Base-by-base conservation (phyloP, 2,113 vertebrate species). In the Gymnorhina tibicen region DNA sequence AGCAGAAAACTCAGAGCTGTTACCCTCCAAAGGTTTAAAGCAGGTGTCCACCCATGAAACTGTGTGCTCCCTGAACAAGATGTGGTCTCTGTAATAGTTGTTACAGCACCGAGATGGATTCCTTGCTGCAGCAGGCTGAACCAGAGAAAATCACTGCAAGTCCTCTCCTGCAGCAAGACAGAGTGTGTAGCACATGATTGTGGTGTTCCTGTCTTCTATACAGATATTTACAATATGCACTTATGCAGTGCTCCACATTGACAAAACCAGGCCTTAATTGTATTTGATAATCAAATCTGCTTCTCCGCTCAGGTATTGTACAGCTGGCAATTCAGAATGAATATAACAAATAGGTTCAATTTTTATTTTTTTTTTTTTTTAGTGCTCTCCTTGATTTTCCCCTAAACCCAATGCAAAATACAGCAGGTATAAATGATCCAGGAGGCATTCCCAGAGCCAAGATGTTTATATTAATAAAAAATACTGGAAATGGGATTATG, bases 391-490 rank as follows among this genome's bases (percentile, higher is more conserved):
- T 70, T 84, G 78, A 88, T 96, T 96, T 94, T 85, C 6, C 17
- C 33, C 39, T 63, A 91, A 96, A 83, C 50, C 14, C 9, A 55
- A 20, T 41, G 26, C 41, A 86, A 93, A 91, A 80, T 88, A 77
- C 11, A 47, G 46, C 39, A 50, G 20, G 42, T 84, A 86, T 80
- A 73, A 59, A 80, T 60, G 79, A 90, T 86, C 67, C 63, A 56
- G 62, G 14, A 87, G 46, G 28, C 77, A 82, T 75, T 91, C 66
- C 62, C 77, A 80, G 68, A 94, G 63, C 47, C 53, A 87, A 78
- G 70, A 77, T 69, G 35, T 72, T 92, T 94, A 66, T 94, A 92
- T 86, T 93, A 96, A 93, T 93, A 91, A 91, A 94, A 94, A 87
- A 87, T 94, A 74, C 59, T 66, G 82, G 46, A 87, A 91, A 91